Percentiles rank a stretch among this genome's conserved stretches.
Evolutionary conservation across 2,888 invertebrate species (phyloP).

Genomic region (Mythimna pallens): DNA sequence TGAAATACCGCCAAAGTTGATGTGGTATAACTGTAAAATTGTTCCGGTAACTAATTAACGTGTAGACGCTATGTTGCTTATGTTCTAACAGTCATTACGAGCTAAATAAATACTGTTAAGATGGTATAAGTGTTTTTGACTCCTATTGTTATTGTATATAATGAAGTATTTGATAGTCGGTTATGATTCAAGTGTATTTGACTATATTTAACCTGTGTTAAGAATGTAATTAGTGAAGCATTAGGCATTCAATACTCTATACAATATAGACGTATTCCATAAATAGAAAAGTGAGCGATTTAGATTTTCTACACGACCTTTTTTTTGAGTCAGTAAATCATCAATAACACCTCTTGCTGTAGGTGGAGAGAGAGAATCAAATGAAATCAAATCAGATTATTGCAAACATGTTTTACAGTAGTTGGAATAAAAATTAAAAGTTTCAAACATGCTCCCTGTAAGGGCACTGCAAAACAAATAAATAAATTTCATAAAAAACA

Average conservation of each 20-base stretch:
- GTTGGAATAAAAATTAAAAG: no score
- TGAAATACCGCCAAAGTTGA: conserved; percentile 75
- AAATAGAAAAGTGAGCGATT: not conserved
- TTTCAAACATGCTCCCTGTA: no score
- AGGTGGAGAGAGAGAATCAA: no score
- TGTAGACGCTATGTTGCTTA: conserved; percentile 51
- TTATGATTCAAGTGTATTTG: conserved; percentile 28
- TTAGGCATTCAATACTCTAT: not conserved
- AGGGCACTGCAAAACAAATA: no score
- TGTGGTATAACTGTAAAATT: conserved; percentile 77
- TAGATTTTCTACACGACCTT: no score
- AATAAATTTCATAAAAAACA: no score
- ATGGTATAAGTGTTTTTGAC: conserved; percentile 19
- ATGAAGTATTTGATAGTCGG: conserved; percentile 24
- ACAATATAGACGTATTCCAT: not conserved
- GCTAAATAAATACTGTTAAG: conserved; percentile 45
- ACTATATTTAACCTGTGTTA: conserved; percentile 1
- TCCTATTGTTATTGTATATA: conserved; percentile 22
- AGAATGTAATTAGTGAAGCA: not conserved
- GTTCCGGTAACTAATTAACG: conserved; percentile 64
- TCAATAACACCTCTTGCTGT: no score
- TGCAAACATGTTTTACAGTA: no score
- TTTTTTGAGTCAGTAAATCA: no score
- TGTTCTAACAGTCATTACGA: conserved; percentile 36
- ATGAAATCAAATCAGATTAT: no score